Conservation (phyloP, 2,113 vertebrate species). For the Pluvianellus socialis region DNA sequence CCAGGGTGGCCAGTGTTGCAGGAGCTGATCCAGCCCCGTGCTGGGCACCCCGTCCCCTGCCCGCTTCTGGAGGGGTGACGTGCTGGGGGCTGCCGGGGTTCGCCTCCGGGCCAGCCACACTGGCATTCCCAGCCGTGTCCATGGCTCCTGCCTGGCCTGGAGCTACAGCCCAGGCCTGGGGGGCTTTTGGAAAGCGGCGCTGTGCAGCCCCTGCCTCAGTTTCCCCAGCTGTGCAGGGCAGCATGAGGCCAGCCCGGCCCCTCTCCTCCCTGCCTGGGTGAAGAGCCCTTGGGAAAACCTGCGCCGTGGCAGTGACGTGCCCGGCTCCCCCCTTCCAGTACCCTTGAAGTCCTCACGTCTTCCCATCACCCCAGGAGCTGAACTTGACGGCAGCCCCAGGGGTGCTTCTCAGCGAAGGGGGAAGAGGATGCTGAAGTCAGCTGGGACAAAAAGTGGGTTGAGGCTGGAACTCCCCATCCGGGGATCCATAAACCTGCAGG, state of each 20-base stretch:
- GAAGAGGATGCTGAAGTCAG: too few relatives aligned
- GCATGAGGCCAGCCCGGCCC: neutral
- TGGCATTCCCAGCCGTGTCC: neutral
- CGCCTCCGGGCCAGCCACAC: neutral
- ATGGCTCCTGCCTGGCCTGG: neutral
- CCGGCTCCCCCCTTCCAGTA: neutral
- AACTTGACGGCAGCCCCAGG: too few relatives aligned
- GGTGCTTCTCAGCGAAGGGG: too few relatives aligned
- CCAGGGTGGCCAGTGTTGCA: neutral
- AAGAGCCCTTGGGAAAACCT: neutral
- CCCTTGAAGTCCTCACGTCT: neutral
- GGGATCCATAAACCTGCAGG: neutral
- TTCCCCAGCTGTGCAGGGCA: neutral
- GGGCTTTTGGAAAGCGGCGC: neutral
- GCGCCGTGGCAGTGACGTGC: neutral
- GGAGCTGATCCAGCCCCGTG: neutral
- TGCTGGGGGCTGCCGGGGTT: neutral
- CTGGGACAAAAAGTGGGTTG: too few relatives aligned
- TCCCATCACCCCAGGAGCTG: neutral
- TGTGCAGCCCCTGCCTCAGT: neutral
- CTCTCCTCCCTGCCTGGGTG: neutral
- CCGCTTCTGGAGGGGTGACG: neutral
- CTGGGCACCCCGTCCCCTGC: neutral
- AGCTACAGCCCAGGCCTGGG: neutral
- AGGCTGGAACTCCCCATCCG: neutral